Base-by-base conservation (phyloP, 2,113 vertebrate species). In the Phalacrocorax aristotelis region DNA sequence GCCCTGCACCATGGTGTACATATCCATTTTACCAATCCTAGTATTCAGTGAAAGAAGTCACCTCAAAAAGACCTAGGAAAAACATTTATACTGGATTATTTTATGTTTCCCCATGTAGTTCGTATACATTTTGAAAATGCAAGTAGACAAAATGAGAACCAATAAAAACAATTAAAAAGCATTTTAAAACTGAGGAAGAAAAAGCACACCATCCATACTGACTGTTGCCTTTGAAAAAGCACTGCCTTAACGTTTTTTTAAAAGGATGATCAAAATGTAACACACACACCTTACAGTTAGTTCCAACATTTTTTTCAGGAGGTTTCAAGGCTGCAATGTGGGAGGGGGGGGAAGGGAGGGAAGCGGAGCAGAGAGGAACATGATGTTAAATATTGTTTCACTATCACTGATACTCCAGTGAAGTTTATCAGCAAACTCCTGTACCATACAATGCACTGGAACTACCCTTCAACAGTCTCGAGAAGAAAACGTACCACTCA, bases 1-100 rank as follows among this genome's bases (percentile, higher is more conserved):
- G 89, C 98, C 98, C 97, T 97, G 98, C 87, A 98, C 97, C 87
- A 98, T 98, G 83, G 98, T 82, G 49, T 98, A 98, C 49, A 97
- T 74, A 32, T 99, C 99, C 99, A 99, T 93, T 94, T 91, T 85
- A 80, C 26, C 76, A 80, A 27, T 91, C 77, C 26, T 36, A n/a
- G 55, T 61, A 66, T 17, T 60, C 3, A 12, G 80, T 57, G 69
- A 87, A 58, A 91, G 77, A 94, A 9, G 29, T 72, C 95, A 87
- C 84, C 74, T 88, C 87, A 97, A 82, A 81, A 96, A 94, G 6
- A 86, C 94, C 97, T 98, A 89, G 3, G 40, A 92, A 96, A 92
- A 81, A 81, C 4, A 89, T 87, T 79, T 82, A 61, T 29, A 83
- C 32, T 51, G 40, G 25, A 87, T 84, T 68, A 97, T 74, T 88